Evolutionary conservation across 2,113 vertebrate genomes (phyloP), one percentile per base, ranked within the genome.

Genomic region (Climacteris rufus): DNA sequence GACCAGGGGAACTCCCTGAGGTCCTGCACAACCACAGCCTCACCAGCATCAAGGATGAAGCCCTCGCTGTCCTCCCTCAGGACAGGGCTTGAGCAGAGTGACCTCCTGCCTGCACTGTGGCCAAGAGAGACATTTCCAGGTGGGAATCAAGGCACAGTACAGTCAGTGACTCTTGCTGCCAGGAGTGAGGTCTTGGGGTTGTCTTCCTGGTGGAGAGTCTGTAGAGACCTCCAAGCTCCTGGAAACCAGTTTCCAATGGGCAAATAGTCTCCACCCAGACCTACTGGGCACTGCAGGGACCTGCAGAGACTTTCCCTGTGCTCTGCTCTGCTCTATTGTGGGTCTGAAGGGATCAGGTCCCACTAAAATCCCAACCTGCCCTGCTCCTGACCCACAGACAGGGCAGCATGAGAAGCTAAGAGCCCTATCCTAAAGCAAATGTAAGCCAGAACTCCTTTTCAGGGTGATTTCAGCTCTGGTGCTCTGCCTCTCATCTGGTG

Each of bases 1-100:
- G 63, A 42, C 45, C 15, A 19, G 22, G 15, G 50, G 47, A 94
- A 44, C 39, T 35, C 64, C 8, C 45, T 54, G 70, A 80, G 79
- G 53, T 77, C 49, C 49, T 33, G 70, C 1, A 54, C 27, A 37
- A 40, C 24, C 39, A 30, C 3, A 2, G 93, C 85, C 35, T 50
- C 64, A 21, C 23, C 63, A 22, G 40, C 0, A 0, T 6, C 0
- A 0, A 27, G 2, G 1, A 23, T 5, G 23, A 91, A 66, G 37
- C 6, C 25, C n/a, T 61, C 0, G 0, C 4, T 15, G n/a, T 17
- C 22, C 52, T 61, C 44, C 59, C 15, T 11, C 19, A 44, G 59
- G 44, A 59, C 35, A 40, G 15, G 18, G 4, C 49, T 44, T 0
- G 0, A 23, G 40, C 59, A 44, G 22, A 66, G 28, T n/a, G 17